Evolutionary conservation across 2,888 invertebrate genomes (phyloP).

Genomic region (Panopea generosa): DNA sequence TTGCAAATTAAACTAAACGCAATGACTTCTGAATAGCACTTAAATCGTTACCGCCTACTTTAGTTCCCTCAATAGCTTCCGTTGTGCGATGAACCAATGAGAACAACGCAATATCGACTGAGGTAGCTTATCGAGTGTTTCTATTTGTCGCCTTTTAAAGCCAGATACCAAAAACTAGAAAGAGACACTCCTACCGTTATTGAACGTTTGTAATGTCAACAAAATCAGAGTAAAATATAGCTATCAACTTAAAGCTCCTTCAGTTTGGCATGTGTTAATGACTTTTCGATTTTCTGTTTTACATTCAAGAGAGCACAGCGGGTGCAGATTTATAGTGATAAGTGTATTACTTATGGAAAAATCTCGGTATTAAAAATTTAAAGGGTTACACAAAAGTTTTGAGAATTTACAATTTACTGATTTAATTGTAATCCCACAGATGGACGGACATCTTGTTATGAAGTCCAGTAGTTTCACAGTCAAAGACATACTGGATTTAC

Average conservation of each 20-base stretch:
- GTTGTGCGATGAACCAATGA: slow-evolving; percentile 12
- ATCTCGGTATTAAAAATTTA: slow-evolving; percentile 19
- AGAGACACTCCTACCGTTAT: slow-evolving; percentile 39
- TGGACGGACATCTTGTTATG: slow-evolving; percentile 86
- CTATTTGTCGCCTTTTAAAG: slow-evolving; percentile 13
- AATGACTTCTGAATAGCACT: neutral
- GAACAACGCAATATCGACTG: neutral
- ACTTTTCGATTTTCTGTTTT: slow-evolving; percentile 62
- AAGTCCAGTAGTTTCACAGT: slow-evolving; percentile 95
- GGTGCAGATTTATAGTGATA: slow-evolving; percentile 59
- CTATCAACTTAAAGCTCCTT: slow-evolving; percentile 61
- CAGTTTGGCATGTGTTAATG: slow-evolving; percentile 62
- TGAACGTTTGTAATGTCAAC: slow-evolving; percentile 59
- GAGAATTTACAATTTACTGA: too few species aligned
- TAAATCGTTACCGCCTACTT: slow-evolving; percentile 7
- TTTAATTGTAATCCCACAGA: slow-evolving; percentile 52
- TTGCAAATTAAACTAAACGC: slow-evolving; percentile 10
- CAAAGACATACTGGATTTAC: slow-evolving; percentile 96
- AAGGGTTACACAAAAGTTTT: too few species aligned
- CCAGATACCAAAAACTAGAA: slow-evolving; percentile 5
- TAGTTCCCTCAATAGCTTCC: neutral
- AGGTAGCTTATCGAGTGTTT: neutral
- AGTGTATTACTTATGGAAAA: slow-evolving; percentile 33
- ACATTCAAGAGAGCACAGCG: slow-evolving; percentile 53
- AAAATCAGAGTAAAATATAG: slow-evolving; percentile 61